phyloP scores from a whole-genome alignment of 2,113 vertebrate species.

The Trogon melanurus region DNA sequence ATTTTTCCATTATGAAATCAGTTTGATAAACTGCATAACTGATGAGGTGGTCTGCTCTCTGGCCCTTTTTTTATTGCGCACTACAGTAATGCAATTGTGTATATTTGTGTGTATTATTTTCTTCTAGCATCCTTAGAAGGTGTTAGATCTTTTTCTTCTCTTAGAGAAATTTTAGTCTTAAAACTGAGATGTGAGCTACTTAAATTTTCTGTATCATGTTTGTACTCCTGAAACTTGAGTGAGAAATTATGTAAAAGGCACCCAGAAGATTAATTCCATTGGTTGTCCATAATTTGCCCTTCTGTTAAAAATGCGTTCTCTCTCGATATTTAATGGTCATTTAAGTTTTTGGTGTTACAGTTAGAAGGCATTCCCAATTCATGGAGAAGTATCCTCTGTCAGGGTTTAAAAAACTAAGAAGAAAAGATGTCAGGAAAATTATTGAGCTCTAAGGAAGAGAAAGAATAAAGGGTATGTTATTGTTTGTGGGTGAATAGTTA shows the following conservation, averaged over 20 bases:
- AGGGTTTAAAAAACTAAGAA: not conserved
- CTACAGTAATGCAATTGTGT: accelerated
- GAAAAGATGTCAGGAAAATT: not conserved
- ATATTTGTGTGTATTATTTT: not conserved
- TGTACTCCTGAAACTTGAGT: not conserved
- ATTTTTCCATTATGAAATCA: not conserved
- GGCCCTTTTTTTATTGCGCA: not conserved
- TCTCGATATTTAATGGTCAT: not conserved
- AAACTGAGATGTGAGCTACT: not conserved
- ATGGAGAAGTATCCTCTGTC: not conserved
- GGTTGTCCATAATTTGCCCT: not conserved
- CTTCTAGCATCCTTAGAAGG: not conserved
- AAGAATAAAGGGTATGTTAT: not conserved
- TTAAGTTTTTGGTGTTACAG: not conserved
- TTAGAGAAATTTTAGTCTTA: not conserved
- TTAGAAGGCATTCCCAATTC: not conserved
- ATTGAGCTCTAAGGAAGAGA: not conserved
- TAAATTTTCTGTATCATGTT: not conserved
- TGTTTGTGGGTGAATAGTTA: slow-evolving; percentile 38
- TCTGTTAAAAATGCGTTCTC: not conserved
- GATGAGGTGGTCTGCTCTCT: not conserved
- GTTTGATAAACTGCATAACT: not conserved
- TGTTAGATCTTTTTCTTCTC: not conserved
- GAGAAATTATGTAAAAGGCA: not conserved
- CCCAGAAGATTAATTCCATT: not conserved